Evolutionary conservation across 2,888 invertebrate genomes (phyloP).

Genomic region (Cotesia congregata): DNA sequence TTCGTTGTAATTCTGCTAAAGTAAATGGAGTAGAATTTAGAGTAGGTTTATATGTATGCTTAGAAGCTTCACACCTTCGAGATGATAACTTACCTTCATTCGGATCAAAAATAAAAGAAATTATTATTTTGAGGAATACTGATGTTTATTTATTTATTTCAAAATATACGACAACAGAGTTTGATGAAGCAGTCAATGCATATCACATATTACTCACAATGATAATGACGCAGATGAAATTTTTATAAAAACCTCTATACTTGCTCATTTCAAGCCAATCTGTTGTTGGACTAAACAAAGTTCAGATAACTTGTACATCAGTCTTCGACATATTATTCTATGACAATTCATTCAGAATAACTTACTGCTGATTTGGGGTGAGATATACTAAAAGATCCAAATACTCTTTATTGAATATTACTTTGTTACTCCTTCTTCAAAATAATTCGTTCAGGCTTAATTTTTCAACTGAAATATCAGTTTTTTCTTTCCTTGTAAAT

Average conservation of each 20-base stretch:
- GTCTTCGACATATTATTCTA: conserved; percentile 45
- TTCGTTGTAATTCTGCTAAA: conserved; percentile 24
- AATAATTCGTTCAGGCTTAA: too few relatives aligned
- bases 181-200: conserved; percentile 41
- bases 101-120: conserved; percentile 43
- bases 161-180: conserved; percentile 35
- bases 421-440: too few relatives aligned
- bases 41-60: conserved; percentile 37
- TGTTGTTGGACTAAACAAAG: conserved; percentile 43
- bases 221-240: conserved; percentile 14
- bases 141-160: conserved; percentile 37
- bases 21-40: conserved; percentile 44
- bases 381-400: too few relatives aligned
- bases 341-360: conserved; percentile 29
- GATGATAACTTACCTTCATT: conserved; percentile 39
- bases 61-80: conserved; percentile 35
- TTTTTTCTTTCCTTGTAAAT: too few relatives aligned
- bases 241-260: conserved; percentile 33
- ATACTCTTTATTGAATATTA: too few relatives aligned
- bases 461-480: too few relatives aligned
- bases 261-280: conserved; percentile 44
- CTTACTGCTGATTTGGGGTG: too few relatives aligned
- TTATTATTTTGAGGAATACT: conserved; percentile 34
- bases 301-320: conserved; percentile 42
- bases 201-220: conserved; percentile 38